phyloP scores from a whole-genome alignment of 2,797 vertebrate genomes.

The Pseudochromis fuscus region DNA sequence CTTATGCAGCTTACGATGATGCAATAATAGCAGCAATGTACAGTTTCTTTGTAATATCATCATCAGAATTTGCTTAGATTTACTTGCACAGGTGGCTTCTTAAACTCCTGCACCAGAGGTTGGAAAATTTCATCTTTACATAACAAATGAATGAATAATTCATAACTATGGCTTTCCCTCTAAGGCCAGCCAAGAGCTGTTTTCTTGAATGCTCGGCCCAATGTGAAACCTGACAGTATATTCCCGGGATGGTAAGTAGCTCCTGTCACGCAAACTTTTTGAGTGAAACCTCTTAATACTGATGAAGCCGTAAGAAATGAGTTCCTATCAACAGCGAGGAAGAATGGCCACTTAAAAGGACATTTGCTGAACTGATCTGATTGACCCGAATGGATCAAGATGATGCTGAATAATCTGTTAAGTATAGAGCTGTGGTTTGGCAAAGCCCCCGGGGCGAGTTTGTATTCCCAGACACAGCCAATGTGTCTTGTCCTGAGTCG shows the following conservation, averaged over 20 bases:
- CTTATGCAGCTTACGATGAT: neutral
- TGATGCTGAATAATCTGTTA: conserved; percentile 70
- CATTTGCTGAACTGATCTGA: conserved; percentile 53
- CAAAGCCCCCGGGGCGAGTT: conserved; percentile 45
- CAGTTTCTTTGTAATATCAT: neutral
- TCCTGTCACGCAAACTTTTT: conserved; percentile 55
- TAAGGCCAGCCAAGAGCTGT: conserved; percentile 32
- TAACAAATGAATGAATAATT: conserved; percentile 72
- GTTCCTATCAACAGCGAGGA: conserved; percentile 47
- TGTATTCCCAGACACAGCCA: conserved; percentile 45
- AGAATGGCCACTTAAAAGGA: conserved; percentile 55
- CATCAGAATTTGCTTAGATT: conserved; percentile 20
- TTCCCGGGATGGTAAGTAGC: conserved; percentile 51
- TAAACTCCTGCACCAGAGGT: conserved; percentile 20
- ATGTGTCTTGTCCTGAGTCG: conserved; percentile 32
- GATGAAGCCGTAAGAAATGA: conserved; percentile 45
- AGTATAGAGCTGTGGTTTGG: conserved; percentile 68
- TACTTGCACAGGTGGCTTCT: conserved; percentile 32
- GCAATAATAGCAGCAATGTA: neutral
- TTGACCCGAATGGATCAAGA: conserved; percentile 51
- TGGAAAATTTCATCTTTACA: conserved; percentile 42
- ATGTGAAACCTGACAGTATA: conserved; percentile 45
- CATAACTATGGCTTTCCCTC: conserved; percentile 46
- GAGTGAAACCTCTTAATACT: conserved; percentile 55
- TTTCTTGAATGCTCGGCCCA: conserved; percentile 42